Evolutionary conservation across 2,888 invertebrate species (phyloP), one percentile per base, ranked within the genome.

Genomic region (Agrenia bidenticulata): DNA sequence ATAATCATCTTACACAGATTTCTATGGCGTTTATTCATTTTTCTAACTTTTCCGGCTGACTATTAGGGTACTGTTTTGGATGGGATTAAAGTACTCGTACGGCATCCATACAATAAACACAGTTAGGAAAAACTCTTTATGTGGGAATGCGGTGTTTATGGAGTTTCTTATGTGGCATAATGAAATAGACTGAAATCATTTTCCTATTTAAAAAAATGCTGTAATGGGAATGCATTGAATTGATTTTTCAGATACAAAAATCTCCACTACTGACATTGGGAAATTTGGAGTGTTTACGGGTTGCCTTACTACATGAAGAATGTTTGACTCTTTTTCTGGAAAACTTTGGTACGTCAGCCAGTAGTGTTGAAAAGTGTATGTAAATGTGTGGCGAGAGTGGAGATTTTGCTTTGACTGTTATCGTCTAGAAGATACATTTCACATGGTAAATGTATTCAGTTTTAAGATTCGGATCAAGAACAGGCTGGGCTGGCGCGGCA

Each of bases 341-440:
- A 17, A 54, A 26, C 7, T 32, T 17, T 27, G 54, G 54, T 54
- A 54, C 19, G 54, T 45, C 45, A 45, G 4, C 19, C 19, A 45
- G 15, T 45, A 45, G 9, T 15, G 4, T 17, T 45, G 15, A 45
- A 45, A 15, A 45, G 5, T 15, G n/a, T 45, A 45, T 45, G 5
- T 45, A 45, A 45, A 17, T 17, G 4, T 17, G 5, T 45, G n/a
- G 32, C 32, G 32, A 32, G 32, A 32, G 45, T 45, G 15, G n/a
- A 19, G 5, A 17, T 45, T 17, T 45, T 17, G 45, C 4, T 5
- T 5, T 45, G n/a, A 17, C 9, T 45, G 45, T 19, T 45, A 17
- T 45, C 45, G 15, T n/a, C 19, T 15, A 17, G 5, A 45, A 45
- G 15, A 45, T 4, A 17, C 15, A 19, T 19, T 45, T 17, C 15